Evolutionary conservation across 2,888 invertebrate genomes (phyloP).

Genomic region (Eilema depressum): DNA sequence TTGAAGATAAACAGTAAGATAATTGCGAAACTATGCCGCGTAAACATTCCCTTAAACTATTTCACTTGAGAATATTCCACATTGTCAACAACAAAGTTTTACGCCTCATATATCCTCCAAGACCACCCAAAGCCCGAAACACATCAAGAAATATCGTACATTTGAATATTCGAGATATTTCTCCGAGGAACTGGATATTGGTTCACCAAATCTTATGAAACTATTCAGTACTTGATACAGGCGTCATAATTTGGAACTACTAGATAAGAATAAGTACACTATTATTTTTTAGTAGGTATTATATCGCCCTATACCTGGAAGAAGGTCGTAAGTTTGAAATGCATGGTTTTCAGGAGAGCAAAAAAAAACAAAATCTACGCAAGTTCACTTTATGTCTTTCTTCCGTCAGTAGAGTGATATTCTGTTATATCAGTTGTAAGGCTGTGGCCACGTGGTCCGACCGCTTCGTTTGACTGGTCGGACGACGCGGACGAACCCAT

Average conservation of each 20-base stretch:
- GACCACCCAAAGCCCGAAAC: background rate
- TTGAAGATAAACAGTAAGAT: background rate
- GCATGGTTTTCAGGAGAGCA: no score
- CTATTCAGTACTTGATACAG: slow-evolving; percentile 9
- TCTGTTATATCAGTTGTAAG: no score
- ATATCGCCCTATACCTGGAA: no score
- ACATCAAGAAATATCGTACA: slow-evolving; percentile 1
- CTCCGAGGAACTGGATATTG: slow-evolving; percentile 20
- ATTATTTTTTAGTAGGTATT: no score
- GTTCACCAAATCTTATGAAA: slow-evolving; percentile 7
- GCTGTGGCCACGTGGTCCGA: no score
- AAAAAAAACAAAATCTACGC: no score
- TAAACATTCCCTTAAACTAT: slow-evolving; percentile 1
- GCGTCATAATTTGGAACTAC: slow-evolving; percentile 8
- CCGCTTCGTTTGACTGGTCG: no score
- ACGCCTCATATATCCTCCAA: slow-evolving; percentile 6
- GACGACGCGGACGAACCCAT: no score
- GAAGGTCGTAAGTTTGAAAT: no score
- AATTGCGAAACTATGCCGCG: slow-evolving; percentile 4
- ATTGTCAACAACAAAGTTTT: slow-evolving; percentile 7
- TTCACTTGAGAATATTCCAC: background rate
- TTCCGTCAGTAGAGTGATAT: no score
- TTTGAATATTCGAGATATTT: slow-evolving; percentile 25
- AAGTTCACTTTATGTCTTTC: no score
- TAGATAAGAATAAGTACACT: no score